Percentiles rank a stretch among this genome's conserved stretches.
Evolutionary conservation across 2,888 invertebrate species (phyloP).

Genomic region (Blera fallax): DNA sequence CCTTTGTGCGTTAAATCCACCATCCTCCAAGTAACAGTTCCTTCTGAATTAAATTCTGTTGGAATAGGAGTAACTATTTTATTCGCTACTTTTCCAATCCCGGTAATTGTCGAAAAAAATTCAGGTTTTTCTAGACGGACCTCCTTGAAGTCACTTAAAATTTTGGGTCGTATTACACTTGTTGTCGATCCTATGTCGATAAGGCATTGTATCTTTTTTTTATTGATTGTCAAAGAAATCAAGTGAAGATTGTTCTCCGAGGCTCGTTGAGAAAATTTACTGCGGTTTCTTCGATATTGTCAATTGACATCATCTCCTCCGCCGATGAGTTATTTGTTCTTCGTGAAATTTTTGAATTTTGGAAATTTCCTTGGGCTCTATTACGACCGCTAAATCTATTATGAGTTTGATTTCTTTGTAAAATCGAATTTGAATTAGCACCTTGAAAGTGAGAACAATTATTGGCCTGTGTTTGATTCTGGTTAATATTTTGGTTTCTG

Average conservation of each 20-base stretch:
- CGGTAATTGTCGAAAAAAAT: not conserved
- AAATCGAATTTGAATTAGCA: too few relatives aligned
- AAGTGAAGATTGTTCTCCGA: not conserved
- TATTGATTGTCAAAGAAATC: not conserved
- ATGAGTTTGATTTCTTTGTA: not conserved
- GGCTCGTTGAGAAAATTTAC: not conserved
- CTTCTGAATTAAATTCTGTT: not conserved
- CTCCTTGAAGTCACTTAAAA: not conserved
- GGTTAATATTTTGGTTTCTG: not conserved
- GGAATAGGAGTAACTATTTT: not conserved
- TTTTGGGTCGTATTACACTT: not conserved
- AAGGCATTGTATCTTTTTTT: not conserved
- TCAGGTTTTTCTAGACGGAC: not conserved
- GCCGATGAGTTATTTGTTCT: slow-evolving; percentile 4
- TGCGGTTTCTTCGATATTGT: not conserved
- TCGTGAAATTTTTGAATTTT: not conserved
- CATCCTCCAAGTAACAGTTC: not conserved
- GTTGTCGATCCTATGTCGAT: not conserved
- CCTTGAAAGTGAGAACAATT: too few relatives aligned
- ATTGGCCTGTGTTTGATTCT: too few relatives aligned
- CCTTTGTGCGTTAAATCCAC: not conserved
- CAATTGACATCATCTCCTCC: not conserved
- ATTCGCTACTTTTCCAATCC: not conserved
- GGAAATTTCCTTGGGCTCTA: not conserved
- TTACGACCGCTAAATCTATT: not conserved